A percentile compares a stretch with the other conserved stretches of the same genome.
Conservation (phyloP, 1,140 invertebrate genomes). For the Leptinotarsa lineolata region DNA sequence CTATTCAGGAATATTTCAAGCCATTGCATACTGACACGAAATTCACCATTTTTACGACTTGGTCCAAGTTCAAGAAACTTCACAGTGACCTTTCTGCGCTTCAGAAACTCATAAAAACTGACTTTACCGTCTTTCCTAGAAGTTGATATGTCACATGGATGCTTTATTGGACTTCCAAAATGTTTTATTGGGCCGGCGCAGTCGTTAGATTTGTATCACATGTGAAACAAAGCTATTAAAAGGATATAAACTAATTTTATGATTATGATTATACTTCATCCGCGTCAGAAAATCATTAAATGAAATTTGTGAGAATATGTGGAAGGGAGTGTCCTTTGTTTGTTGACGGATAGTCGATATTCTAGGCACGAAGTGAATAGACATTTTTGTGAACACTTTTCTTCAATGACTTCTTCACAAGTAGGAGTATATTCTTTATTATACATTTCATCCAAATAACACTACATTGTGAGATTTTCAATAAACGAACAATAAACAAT, state of each 20-base stretch:
- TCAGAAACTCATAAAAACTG: not conserved
- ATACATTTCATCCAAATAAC: no score
- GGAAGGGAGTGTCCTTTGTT: not conserved
- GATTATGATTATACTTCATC: not conserved
- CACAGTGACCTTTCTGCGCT: not conserved
- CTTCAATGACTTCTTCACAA: no score
- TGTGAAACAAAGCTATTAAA: slow-evolving; percentile 7
- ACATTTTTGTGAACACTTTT: no score
- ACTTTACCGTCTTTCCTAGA: slow-evolving; percentile 29
- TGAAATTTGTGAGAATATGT: not conserved
- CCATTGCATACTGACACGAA: not conserved
- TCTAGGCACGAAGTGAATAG: no score
- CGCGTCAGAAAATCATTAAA: not conserved
- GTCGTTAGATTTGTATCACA: slow-evolving; percentile 24
- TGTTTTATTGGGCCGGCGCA: slow-evolving; percentile 1
- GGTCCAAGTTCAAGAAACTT: not conserved
- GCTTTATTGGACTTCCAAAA: not conserved
- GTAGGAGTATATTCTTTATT: no score
- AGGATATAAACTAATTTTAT: slow-evolving; percentile 7
- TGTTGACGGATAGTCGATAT: no score
- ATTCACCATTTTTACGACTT: not conserved
- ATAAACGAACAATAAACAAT: no score
- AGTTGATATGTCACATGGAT: slow-evolving; percentile 17
- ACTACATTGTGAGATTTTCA: no score
- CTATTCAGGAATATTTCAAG: no score